phyloP scores from a whole-genome alignment of 2,888 invertebrate genomes.

The Trichacis sp. region DNA sequence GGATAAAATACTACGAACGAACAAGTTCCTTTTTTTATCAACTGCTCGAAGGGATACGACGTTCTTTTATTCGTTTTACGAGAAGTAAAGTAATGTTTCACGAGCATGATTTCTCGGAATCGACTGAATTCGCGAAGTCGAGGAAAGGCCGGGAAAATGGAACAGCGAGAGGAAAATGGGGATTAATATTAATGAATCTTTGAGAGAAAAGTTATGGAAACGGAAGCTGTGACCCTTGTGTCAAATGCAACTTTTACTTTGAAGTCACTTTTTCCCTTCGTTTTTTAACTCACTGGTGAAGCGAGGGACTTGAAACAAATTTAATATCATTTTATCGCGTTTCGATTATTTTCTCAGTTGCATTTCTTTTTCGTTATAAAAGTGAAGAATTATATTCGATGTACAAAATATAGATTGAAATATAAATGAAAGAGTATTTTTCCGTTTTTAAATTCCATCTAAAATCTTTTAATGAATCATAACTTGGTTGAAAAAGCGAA shows the following conservation, averaged over 20 bases:
- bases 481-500: too few relatives aligned
- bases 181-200: slow-evolving; percentile 34
- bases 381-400: too few relatives aligned
- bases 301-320: not conserved
- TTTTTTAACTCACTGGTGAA: not conserved
- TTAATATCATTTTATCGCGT: too few relatives aligned
- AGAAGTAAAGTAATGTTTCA: slow-evolving; percentile 8
- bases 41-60: slow-evolving; percentile 12
- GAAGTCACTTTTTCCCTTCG: slow-evolving; percentile 3
- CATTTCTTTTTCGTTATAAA: too few relatives aligned
- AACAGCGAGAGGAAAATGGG: slow-evolving; percentile 29
- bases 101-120: slow-evolving; percentile 24
- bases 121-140: slow-evolving; percentile 22
- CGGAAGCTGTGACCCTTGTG: slow-evolving; percentile 26
- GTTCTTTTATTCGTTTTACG: slow-evolving; percentile 19
- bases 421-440: too few relatives aligned
- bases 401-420: too few relatives aligned
- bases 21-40: not conserved
- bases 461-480: too few relatives aligned
- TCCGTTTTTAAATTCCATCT: too few relatives aligned
- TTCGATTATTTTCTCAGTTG: too few relatives aligned
- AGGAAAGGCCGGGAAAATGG: slow-evolving; percentile 17
- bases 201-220: slow-evolving; percentile 25
- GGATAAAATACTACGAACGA: too few relatives aligned
- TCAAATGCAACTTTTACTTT: slow-evolving; percentile 23